Evolutionary conservation across 2,797 vertebrate species (phyloP), one percentile per base, ranked within the genome.

Genomic region (Dendrocincla fuliginosa): DNA sequence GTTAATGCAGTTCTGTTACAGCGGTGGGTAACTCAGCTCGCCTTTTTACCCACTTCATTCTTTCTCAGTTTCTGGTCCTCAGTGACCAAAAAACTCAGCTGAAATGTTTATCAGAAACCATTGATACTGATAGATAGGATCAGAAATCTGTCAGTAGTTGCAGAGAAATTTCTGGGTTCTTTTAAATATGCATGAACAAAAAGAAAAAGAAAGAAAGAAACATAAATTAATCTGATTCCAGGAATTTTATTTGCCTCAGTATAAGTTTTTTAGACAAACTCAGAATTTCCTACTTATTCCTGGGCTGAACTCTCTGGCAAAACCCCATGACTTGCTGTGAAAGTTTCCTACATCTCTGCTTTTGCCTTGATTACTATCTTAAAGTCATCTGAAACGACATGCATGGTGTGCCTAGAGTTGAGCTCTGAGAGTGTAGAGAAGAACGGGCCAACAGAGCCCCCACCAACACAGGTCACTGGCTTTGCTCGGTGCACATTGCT

Each of bases 11-110:
- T 47, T 79, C 42, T 49, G 16, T 35, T 65, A 18, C 27, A 79
- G 33, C 0, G 0, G 2, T 27, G 33, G 32, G 24, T 64, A 57
- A 33, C 33, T 73, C 39, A 24, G 16, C 4, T 35, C 78, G 3
- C 7, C 33, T 65, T 47, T 23, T 28, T 81, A 15, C 8, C 32
- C 44, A 8, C 39, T 57, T 59, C 18, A 32, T 69, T 15, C 14
- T 76, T 56, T 76, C 47, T 27, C 13, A 27, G 3, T 52, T 73
- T 71, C 32, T 78, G 50, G 6, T 39, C 16, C 17, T 63, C n/a
- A 10, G 6, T 37, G 57, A 24, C 22, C 3, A 11, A 70, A 86
- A 70, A 67, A 17, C 7, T 86, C 16, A 41, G 4, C 15, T n/a
- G 23, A 30, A 61, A 6, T 9, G 7, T 68, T 68, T 35, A 11